Conservation (phyloP, 2,797 vertebrate species). For the Sternotherus odoratus region DNA sequence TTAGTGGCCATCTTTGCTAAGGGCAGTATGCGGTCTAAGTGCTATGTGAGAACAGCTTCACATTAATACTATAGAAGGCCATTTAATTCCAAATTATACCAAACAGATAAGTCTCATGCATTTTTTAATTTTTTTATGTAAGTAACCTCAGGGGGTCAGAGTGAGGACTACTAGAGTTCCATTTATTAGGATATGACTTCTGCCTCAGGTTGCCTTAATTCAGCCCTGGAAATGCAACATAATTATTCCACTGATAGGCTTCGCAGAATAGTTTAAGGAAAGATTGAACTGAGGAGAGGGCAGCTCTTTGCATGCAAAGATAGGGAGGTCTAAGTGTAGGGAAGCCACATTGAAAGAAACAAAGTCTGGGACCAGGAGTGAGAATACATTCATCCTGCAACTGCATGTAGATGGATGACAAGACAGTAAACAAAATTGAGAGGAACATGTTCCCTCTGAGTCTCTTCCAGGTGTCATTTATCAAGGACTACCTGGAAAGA, state of each 20-base stretch:
- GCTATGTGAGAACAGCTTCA: not conserved
- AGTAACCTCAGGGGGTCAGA: not conserved
- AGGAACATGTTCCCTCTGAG: not conserved
- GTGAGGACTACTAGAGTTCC: not conserved
- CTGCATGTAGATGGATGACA: not conserved
- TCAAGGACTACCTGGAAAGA: not conserved
- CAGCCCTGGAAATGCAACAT: not conserved
- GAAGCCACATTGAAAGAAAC: not conserved
- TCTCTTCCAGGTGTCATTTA: not conserved
- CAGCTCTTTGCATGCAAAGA: not conserved
- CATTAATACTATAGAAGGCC: not conserved
- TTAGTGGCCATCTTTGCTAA: slow-evolving; percentile 31
- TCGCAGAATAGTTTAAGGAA: not conserved
- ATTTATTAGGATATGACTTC: not conserved
- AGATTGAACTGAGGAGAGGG: not conserved
- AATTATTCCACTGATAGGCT: not conserved
- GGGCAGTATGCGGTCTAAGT: not conserved
- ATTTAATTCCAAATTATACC: not conserved
- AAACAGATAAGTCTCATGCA: not conserved
- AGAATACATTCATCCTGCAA: not conserved
- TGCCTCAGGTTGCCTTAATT: not conserved
- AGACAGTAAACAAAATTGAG: not conserved
- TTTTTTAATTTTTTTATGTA: not conserved
- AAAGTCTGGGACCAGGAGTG: not conserved
- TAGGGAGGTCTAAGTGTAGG: not conserved